phyloP scores from a whole-genome alignment of 53 echinoderm and acorn worm species.

The Echinarachnius parma region DNA sequence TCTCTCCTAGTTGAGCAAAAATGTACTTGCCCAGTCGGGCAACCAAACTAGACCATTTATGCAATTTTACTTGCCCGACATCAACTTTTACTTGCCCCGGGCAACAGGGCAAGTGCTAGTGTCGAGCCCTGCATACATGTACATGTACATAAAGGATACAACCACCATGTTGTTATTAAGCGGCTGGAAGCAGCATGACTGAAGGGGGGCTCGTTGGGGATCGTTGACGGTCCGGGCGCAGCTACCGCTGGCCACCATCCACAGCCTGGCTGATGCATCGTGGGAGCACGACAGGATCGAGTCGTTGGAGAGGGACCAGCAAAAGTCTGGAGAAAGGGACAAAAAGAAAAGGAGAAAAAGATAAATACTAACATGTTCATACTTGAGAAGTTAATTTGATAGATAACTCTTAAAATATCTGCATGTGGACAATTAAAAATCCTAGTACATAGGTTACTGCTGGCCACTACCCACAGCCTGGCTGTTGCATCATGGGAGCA shows the following conservation, averaged over 20 bases:
- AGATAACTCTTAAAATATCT: too few relatives aligned
- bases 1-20: too few relatives aligned
- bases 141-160: conserved; percentile 73
- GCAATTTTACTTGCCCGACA: too few relatives aligned
- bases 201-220: conserved; percentile 70
- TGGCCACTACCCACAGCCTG: conserved; percentile 85
- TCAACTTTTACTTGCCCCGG: too few relatives aligned
- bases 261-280: conserved; percentile 83
- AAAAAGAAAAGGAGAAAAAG: not conserved
- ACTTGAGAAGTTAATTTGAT: too few relatives aligned
- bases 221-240: conserved; percentile 81
- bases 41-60: too few relatives aligned
- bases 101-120: too few relatives aligned
- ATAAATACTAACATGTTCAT: too few relatives aligned
- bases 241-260: conserved; percentile 82
- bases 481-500: conserved; percentile 83
- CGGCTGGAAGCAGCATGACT: conserved; percentile 85
- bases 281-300: conserved; percentile 79
- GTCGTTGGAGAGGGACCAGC: conserved; percentile 97
- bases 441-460: too few relatives aligned
- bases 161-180: conserved; percentile 97
- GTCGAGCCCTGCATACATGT: not conserved
- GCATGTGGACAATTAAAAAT: too few relatives aligned
- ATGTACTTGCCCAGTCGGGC: too few relatives aligned
- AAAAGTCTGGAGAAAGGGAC: conserved; percentile 66